Base-by-base conservation (phyloP, 2,888 invertebrate genomes). In the Heliconius ismenius region DNA sequence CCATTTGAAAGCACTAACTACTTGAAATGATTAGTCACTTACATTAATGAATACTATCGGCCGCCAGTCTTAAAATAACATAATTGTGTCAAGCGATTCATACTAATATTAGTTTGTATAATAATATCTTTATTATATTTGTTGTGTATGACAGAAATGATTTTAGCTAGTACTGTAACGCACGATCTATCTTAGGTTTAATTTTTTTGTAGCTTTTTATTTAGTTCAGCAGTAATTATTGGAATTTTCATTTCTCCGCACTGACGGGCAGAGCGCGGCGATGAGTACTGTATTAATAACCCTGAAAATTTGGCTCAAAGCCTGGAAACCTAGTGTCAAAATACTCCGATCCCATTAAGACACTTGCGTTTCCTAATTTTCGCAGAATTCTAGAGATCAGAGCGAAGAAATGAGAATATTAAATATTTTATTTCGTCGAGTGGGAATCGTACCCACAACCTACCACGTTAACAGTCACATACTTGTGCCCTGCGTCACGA, bases 1-100 rank as follows among this genome's bases (percentile, higher is more conserved):
- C n/a, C n/a, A n/a, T n/a, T n/a, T n/a, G n/a, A n/a, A n/a, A n/a
- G n/a, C n/a, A 76, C 75, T 68, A 54, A 49, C 54, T 67, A 58
- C 58, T 65, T 65, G 65, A 65, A 36, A 58, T 36, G 60, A 65
- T 76, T 65, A 76, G 65, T 60, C 76, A 76, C 60, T 73, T 26
- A n/a, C 72, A 76, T 76, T 64, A 73, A 65, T 73, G 60, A 64
- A 73, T 60, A 60, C 76, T 72, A 76, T 76, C 76, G 60, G 39
- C 65, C 64, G 76, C 65, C 65, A 49, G 76, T 70, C 75, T 76
- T 63, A 28, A 72, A 76, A 76, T 76, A 76, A 49, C 65, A 26
- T 65, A 65, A 65, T 67, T 76, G 73, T 64, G 73, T 58, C 72
- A 26, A 36, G 58, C 72, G 72, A 73, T 76, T 63, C 39, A 67